Evolutionary conservation across 2,797 vertebrate genomes (phyloP), one percentile per base, ranked within the genome.

Genomic region (Limosa lapponica): DNA sequence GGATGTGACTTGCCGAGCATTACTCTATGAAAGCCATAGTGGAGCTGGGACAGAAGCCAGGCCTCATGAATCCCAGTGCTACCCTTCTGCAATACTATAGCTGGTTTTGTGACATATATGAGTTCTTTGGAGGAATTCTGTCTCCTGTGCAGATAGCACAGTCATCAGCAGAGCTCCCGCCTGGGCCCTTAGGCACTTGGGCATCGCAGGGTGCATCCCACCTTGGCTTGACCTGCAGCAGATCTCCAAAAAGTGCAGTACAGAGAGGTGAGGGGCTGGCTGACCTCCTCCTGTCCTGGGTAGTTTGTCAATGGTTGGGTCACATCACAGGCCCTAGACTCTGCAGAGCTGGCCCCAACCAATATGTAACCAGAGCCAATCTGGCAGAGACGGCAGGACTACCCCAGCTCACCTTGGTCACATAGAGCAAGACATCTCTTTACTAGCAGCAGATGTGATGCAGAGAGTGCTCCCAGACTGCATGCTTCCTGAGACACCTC

Each of bases 351-450:
- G n/a, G 27, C 16, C 7, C 20, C 79, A 32, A 46, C 17, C 16
- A 52, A 8, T 24, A 48, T 5, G 5, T 32, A 86, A 51, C 51
- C 30, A 59, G 48, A 85, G 24, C n/a, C 82, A 51, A 73, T 43
- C 16, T 65, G 30, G 4, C 36, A 49, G 49, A 87, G 34, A 36
- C 30, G 44, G 32, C 58, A 77, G 19, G 36, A 54, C 9, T 70
- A 28, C 9, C 0, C 6, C 27, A 43, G 46, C 1, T 1, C 39
- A 23, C 69, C 3, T 4, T 11, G 20, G 23, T 41, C 4, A 1
- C 3, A 1, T 46, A 3, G 3, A 39, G 41, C 27, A 51, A 62
- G 52, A 34, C 4, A 0, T 67, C 49, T 51, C 80, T 72, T 83
- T 44, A 51, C 27, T 62, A 52, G 15, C 5, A 84, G 34, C 13